Percentiles rank a stretch among this genome's conserved stretches.
Conservation (phyloP, 2,797 vertebrate species). For the Labroides dimidiatus region DNA sequence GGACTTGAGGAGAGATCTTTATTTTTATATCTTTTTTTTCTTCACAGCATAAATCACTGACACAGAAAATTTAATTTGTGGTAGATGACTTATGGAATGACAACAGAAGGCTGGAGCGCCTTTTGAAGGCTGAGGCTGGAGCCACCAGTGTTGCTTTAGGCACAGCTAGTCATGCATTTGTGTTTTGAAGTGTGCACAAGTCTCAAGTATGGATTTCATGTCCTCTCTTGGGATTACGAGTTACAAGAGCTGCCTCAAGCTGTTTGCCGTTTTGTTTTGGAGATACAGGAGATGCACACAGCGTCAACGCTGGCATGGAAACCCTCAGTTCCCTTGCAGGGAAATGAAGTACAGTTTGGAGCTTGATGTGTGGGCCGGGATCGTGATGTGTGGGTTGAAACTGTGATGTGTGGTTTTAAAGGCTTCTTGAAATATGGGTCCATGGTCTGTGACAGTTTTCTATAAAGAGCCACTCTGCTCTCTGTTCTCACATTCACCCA, state of each 20-base stretch:
- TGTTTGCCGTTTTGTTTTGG: slow-evolving; percentile 27
- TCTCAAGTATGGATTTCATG: slow-evolving; percentile 32
- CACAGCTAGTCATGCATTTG: slow-evolving; percentile 29
- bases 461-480: slow-evolving; percentile 32
- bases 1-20: slow-evolving; percentile 56
- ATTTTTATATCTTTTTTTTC: slow-evolving; percentile 65
- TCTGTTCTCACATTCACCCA: slow-evolving; percentile 45
- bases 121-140: slow-evolving; percentile 71
- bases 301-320: background rate
- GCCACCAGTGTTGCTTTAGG: slow-evolving; percentile 76
- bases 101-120: slow-evolving; percentile 70
- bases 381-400: slow-evolving; percentile 57
- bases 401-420: slow-evolving; percentile 59
- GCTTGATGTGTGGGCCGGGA: slow-evolving; percentile 70
- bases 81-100: slow-evolving; percentile 81
- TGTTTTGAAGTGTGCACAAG: slow-evolving; percentile 31
- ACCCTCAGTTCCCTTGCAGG: slow-evolving; percentile 18
- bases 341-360: slow-evolving; percentile 10
- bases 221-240: slow-evolving; percentile 38
- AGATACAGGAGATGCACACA: slow-evolving; percentile 32
- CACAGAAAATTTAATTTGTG: slow-evolving; percentile 77
- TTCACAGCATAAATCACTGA: slow-evolving; percentile 78
- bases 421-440: slow-evolving; percentile 61
- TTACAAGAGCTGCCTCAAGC: slow-evolving; percentile 16
- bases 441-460: slow-evolving; percentile 42